Percentiles rank a stretch among this genome's conserved stretches.
Conservation (phyloP, 2,888 invertebrate genomes). For the Aspidiotus destructor region DNA sequence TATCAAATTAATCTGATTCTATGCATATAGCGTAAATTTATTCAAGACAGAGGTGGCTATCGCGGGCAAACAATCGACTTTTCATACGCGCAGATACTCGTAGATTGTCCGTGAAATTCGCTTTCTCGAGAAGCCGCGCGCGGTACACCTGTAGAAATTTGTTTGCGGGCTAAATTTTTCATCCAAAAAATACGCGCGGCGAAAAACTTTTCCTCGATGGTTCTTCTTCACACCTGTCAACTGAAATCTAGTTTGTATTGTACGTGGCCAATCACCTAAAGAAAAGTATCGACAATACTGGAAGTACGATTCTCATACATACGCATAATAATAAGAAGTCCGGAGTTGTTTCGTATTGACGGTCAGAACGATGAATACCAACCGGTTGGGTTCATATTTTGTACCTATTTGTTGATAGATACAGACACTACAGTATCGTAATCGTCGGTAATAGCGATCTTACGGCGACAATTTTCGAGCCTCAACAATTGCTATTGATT, state of each 20-base stretch:
- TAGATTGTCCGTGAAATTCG: conserved; percentile 1
- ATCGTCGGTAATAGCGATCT: background rate
- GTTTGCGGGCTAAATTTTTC: background rate
- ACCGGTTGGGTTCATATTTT: no score
- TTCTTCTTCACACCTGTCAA: conserved; percentile 1
- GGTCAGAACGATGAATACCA: no score
- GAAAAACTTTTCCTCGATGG: background rate
- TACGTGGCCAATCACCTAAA: background rate
- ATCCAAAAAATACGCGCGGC: background rate
- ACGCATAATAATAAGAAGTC: background rate
- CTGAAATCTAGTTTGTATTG: background rate
- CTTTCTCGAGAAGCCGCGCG: background rate
- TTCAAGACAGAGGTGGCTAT: no score
- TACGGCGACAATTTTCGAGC: conserved; percentile 4
- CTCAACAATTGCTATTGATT: conserved; percentile 13
- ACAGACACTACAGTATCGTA: background rate
- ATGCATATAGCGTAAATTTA: no score
- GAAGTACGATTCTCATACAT: conserved; percentile 3
- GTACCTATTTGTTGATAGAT: background rate
- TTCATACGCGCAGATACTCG: background rate
- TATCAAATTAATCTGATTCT: no score
- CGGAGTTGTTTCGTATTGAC: no score
- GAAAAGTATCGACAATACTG: background rate
- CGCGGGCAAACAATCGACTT: no score
- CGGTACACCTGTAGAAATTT: background rate